Evolutionary conservation across 2,797 vertebrate species (phyloP).

Genomic region (Cygnus olor): DNA sequence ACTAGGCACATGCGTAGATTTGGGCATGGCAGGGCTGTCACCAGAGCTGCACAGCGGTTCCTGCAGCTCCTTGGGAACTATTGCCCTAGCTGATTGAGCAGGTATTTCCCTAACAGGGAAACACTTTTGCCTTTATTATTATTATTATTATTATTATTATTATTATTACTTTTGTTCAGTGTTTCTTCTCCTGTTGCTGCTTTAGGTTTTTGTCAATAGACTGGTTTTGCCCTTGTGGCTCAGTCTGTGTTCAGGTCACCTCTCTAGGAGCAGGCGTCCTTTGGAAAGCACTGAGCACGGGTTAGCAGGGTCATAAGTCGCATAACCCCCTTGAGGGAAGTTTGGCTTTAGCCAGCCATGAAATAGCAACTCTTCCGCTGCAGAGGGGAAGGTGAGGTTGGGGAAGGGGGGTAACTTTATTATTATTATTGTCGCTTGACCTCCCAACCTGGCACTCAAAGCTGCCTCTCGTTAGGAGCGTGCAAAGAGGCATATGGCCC

Average conservation of each 20-base stretch:
- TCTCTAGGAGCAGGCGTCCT: slow-evolving; percentile 79
- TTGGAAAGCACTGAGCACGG: slow-evolving; percentile 88
- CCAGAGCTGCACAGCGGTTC: background rate
- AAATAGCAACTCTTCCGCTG: slow-evolving; percentile 69
- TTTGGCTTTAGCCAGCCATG: slow-evolving; percentile 86
- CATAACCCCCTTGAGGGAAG: slow-evolving; percentile 84
- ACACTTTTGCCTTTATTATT: slow-evolving; percentile 52
- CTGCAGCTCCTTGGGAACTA: background rate
- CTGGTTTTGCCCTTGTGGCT: slow-evolving; percentile 76
- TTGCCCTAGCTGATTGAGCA: background rate
- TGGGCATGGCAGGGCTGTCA: background rate
- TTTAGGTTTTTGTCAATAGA: slow-evolving; percentile 5
- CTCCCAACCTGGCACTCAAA: background rate
- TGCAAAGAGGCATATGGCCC: background rate
- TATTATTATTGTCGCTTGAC: slow-evolving; percentile 38
- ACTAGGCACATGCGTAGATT: rapidly evolving
- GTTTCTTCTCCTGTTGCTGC: background rate
- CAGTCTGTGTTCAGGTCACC: slow-evolving; percentile 75
- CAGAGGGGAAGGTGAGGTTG: background rate
- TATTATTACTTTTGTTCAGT: background rate
- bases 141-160: background rate
- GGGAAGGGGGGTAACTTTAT: slow-evolving; percentile 50
- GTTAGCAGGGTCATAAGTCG: slow-evolving; percentile 90
- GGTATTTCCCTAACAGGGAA: background rate
- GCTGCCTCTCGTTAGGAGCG: background rate